phyloP scores from a whole-genome alignment of 2,113 vertebrate genomes.

The Rattus rattus region DNA sequence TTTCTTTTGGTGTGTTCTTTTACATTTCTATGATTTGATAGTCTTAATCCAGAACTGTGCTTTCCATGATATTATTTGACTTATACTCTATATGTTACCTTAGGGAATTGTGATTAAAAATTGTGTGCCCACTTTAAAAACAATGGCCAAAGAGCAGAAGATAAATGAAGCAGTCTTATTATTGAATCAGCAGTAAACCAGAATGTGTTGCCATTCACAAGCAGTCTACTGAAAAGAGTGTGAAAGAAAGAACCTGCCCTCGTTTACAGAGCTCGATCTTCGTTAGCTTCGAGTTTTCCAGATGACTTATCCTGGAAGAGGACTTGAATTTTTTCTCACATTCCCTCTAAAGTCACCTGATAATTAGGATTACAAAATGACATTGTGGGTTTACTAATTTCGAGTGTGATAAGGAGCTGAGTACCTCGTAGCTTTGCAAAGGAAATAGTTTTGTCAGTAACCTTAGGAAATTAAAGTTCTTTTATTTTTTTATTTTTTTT shows the following conservation, averaged over 20 bases:
- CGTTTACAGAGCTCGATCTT: not conserved
- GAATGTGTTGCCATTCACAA: not conserved
- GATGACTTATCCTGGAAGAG: not conserved
- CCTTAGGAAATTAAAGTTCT: not conserved
- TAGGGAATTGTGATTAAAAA: not conserved
- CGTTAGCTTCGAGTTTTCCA: not conserved
- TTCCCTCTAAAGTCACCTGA: not conserved
- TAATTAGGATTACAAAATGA: not conserved
- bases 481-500: too few relatives aligned
- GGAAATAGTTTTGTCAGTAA: not conserved
- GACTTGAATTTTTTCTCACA: not conserved
- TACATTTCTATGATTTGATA: not conserved
- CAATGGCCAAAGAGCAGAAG: not conserved
- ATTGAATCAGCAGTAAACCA: not conserved
- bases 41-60: not conserved
- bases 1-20: not conserved
- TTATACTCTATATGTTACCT: not conserved
- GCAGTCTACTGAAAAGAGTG: not conserved
- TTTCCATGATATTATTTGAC: not conserved
- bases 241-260: not conserved
- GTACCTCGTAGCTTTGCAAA: not conserved
- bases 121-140: not conserved
- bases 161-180: not conserved
- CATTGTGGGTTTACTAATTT: conserved; percentile 4
- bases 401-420: conserved; percentile 18